phyloP scores from a whole-genome alignment of 2,797 vertebrate species.

The Heliangelus exortis region DNA sequence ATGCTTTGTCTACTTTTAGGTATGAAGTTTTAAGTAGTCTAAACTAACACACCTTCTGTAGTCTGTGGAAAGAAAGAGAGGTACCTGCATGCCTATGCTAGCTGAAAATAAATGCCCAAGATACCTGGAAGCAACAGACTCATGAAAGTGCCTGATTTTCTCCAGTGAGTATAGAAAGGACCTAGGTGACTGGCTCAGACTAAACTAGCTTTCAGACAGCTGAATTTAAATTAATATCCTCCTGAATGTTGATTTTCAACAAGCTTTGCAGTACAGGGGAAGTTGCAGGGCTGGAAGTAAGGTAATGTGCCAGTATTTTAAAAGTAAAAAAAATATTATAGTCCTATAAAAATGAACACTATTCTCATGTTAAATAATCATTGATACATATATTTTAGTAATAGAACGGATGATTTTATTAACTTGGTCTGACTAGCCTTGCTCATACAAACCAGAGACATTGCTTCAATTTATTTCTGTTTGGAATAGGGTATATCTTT shows the following conservation, averaged over 20 bases:
- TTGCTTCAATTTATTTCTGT: slow-evolving; percentile 59
- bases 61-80: not conserved
- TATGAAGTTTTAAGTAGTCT: slow-evolving; percentile 16
- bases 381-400: not conserved
- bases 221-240: slow-evolving; percentile 56
- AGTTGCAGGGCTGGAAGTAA: slow-evolving; percentile 19
- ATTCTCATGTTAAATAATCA: not conserved
- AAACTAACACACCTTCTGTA: not conserved
- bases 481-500: slow-evolving; percentile 62
- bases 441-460: slow-evolving; percentile 30
- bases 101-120: slow-evolving; percentile 14
- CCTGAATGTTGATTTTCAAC: slow-evolving; percentile 45
- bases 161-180: not conserved
- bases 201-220: slow-evolving; percentile 52
- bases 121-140: slow-evolving; percentile 4
- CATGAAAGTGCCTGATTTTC: not conserved
- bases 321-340: not conserved
- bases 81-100: slow-evolving; percentile 9
- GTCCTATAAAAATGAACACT: not conserved
- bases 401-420: not conserved
- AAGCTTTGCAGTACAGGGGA: not conserved
- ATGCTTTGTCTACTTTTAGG: not conserved
- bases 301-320: not conserved
- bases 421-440: not conserved
- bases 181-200: slow-evolving; percentile 24